phyloP scores from a whole-genome alignment of 2,888 invertebrate species.

The Formica aserva region DNA sequence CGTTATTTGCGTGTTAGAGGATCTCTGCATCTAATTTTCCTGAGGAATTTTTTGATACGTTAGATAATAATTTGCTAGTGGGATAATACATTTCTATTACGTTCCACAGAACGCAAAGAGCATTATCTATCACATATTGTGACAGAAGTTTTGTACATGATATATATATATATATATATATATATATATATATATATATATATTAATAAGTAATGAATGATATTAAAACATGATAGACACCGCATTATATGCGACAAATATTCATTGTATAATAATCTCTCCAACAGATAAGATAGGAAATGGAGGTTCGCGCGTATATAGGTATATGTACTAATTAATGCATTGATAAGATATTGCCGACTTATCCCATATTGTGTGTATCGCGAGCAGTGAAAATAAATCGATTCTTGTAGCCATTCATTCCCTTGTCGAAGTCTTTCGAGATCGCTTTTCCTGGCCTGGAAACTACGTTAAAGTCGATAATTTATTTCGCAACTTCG shows the following conservation, averaged over 20 bases:
- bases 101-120: not conserved
- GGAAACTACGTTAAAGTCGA: constrained; percentile 43
- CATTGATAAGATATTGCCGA: constrained; percentile 9
- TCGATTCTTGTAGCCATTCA: constrained; percentile 59
- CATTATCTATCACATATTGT: not conserved
- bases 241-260: not conserved
- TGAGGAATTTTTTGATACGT: not conserved
- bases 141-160: not conserved
- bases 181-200: too few relatives aligned
- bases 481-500: constrained; percentile 72
- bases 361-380: constrained; percentile 11
- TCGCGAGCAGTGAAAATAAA: constrained; percentile 58
- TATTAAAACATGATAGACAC: not conserved
- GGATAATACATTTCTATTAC: constrained; percentile 14
- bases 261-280: not conserved
- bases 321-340: not conserved
- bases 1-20: not conserved
- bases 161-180: too few relatives aligned
- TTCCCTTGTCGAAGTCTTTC: constrained; percentile 49
- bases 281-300: not conserved
- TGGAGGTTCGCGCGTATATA: too few relatives aligned
- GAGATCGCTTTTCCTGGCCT: constrained; percentile 51
- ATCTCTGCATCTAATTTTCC: not conserved
- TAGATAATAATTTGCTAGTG: not conserved
- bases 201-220: not conserved